Conservation (phyloP, 2,888 invertebrate genomes). For the Halictus ligatus region DNA sequence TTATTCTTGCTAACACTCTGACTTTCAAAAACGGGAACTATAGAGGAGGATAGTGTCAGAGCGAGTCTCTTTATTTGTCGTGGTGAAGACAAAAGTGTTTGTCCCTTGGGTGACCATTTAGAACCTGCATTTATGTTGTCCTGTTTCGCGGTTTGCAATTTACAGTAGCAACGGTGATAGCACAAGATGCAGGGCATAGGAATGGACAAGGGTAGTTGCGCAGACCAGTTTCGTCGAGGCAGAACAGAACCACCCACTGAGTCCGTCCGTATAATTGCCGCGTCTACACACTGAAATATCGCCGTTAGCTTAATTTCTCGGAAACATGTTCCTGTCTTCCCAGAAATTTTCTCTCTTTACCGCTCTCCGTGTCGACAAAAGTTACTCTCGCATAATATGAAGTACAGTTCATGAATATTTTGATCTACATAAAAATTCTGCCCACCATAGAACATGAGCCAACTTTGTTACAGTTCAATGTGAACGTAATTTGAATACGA, state of each 20-base stretch:
- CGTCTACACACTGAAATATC: slow-evolving; percentile 45
- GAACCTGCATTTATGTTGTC: slow-evolving; percentile 33
- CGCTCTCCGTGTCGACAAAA: not conserved
- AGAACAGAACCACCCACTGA: slow-evolving; percentile 26
- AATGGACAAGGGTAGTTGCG: slow-evolving; percentile 29
- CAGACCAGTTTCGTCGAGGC: slow-evolving; percentile 12
- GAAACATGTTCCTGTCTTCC: slow-evolving; percentile 20
- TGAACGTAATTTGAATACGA: slow-evolving; percentile 41
- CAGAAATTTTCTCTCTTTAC: slow-evolving; percentile 17
- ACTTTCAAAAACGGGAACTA: not conserved
- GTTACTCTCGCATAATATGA: not conserved
- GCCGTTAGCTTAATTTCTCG: slow-evolving; percentile 43
- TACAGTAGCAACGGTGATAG: slow-evolving; percentile 9
- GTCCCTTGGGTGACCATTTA: slow-evolving; percentile 21
- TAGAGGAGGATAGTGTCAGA: not conserved
- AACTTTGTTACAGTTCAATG: slow-evolving; percentile 15
- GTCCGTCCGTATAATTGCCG: slow-evolving; percentile 34
- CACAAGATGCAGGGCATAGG: slow-evolving; percentile 15
- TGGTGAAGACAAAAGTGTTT: slow-evolving; percentile 21
- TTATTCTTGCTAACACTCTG: not conserved
- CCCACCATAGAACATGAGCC: slow-evolving; percentile 13
- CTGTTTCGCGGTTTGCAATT: slow-evolving; percentile 41
- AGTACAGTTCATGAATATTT: slow-evolving; percentile 45
- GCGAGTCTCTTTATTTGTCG: slow-evolving; percentile 1
- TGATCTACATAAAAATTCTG: slow-evolving; percentile 36